A percentile compares a stretch with the other conserved stretches of the same genome.
Evolutionary conservation across 2,797 vertebrate species (phyloP).

Genomic region (Hapalemur alaotrensis): DNA sequence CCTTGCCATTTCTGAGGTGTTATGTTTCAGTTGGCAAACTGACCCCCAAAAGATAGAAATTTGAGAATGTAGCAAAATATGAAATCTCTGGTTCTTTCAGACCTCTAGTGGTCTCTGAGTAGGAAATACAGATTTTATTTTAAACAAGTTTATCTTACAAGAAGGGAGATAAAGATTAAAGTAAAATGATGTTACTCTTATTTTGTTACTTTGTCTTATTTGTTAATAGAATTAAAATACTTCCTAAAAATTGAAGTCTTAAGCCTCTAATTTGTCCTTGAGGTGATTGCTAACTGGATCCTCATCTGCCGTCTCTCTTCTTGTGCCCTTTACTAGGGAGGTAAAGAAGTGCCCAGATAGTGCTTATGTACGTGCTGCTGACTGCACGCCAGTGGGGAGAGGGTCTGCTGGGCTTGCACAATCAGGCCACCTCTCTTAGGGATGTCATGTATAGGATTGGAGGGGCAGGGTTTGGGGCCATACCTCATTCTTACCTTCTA

Average conservation of each 20-base stretch:
- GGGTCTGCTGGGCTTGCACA: background rate
- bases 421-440: background rate
- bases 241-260: background rate
- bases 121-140: constrained; percentile 6
- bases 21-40: background rate
- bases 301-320: background rate
- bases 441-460: background rate
- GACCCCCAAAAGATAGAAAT: background rate
- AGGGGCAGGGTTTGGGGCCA: background rate
- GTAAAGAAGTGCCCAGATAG: background rate
- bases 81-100: background rate
- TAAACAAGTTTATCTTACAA: background rate
- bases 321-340: background rate
- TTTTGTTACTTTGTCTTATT: constrained; percentile 6
- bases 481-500: background rate
- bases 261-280: background rate
- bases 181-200: background rate
- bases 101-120: background rate
- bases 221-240: background rate
- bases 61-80: background rate
- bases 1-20: background rate
- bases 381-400: background rate
- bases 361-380: background rate
- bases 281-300: background rate
- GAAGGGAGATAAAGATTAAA: background rate